These are phyloP conservation scores for Bos taurus DNA, from an alignment of 2,113 vertebrate genomes.

Conservation along the genomic window DNA sequence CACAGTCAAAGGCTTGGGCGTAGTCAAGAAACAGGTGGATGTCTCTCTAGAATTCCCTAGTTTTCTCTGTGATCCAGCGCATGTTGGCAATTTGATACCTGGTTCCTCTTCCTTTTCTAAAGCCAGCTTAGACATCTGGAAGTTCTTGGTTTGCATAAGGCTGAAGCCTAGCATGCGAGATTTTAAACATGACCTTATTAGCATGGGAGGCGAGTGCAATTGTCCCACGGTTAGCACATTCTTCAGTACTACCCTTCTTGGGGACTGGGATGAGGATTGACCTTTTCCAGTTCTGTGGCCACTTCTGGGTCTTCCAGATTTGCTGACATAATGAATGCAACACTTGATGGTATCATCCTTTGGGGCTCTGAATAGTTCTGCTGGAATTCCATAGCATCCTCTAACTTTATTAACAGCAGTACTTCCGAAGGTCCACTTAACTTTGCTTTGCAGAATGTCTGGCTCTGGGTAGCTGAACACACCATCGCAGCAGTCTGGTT, in stretches of 20 bases:
- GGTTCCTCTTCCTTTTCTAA: background rate
- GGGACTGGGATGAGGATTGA: background rate
- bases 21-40: background rate
- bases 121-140: background rate
- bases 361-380: background rate
- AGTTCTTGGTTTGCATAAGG: background rate
- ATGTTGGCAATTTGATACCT: background rate
- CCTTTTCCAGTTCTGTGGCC: background rate
- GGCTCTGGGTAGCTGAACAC: background rate
- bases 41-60: background rate
- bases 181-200: background rate
- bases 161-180: background rate
- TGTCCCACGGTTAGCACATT: background rate
- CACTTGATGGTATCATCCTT: background rate
- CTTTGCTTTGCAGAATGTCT: background rate
- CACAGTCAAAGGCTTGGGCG: background rate
- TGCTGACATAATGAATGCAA: background rate
- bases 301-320: background rate
- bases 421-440: background rate
- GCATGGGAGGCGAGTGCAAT: background rate
- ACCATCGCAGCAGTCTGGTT: accelerated
- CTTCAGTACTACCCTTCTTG: background rate
- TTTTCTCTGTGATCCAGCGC: background rate
- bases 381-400: background rate
- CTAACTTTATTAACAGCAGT: background rate